Evolutionary conservation across 2,888 invertebrate species (phyloP), one percentile per base, ranked within the genome.

Genomic region (Lagria hirta): DNA sequence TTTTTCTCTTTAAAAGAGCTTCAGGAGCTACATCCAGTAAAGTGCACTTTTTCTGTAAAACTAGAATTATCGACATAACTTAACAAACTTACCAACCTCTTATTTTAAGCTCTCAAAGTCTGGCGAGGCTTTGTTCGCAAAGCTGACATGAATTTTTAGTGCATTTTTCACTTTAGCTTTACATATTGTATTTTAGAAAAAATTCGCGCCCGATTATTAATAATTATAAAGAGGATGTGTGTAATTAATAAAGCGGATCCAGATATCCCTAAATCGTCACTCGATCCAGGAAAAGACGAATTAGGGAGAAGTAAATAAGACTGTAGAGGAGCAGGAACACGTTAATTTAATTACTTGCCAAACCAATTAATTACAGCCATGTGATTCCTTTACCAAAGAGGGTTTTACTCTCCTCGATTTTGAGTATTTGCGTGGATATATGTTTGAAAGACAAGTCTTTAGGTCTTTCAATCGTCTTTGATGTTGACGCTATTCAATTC

Each of bases 61-160:
- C n/a, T n/a, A 43, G 35, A 43, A 36, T 37, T 43, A 43, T 43
- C 43, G 43, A 43, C 43, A 43, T 43, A 43, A 43, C 43, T 43
- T 43, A 37, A 43, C 43, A 43, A 43, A 43, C 43, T 43, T 37
- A 37, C 43, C 43, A 43, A 29, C 43, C 37, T 43, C 43, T 43
- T 43, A 43, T 43, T 43, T 43, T 43, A 43, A 43, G 43, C 43
- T 43, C 26, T 22, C 29, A 24, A 43, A 43, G 36, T 43, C 30
- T 30, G 10, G 13, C 43, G 11, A 43, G 43, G 35, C 43, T 43
- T 43, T 43, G 43, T 43, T 43, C 37, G 32, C 8, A 18, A 21
- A 29, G 30, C 37, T 37, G 43, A 43, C 26, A 33, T 18, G 43
- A 43, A 43, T 43, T 26, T 43, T 34, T 18, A 42, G 34, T 27